Conservation (phyloP, 1,140 invertebrate genomes). For the Conopomorpha cramerella region DNA sequence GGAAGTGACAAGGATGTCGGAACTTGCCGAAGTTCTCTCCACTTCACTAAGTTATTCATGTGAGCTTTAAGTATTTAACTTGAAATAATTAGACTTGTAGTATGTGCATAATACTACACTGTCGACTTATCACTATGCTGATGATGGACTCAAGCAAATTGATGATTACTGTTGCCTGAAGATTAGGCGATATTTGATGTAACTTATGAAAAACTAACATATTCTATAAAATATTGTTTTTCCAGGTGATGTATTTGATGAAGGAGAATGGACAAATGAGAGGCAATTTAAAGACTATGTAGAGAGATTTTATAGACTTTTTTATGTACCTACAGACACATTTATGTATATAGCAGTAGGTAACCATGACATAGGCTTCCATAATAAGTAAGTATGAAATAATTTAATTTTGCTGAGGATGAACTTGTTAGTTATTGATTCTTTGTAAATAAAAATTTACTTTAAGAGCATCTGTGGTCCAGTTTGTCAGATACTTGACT, state of each 20-base stretch:
- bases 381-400: slow-evolving; percentile 76
- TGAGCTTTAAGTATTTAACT: too few relatives aligned
- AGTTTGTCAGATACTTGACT: too few relatives aligned
- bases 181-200: not conserved
- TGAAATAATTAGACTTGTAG: too few relatives aligned
- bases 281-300: slow-evolving; percentile 80
- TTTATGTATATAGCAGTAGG: slow-evolving; percentile 82
- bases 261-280: slow-evolving; percentile 86
- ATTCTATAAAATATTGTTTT: slow-evolving; percentile 3
- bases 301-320: slow-evolving; percentile 77
- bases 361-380: slow-evolving; percentile 99
- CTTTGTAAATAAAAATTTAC: not conserved
- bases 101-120: too few relatives aligned
- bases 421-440: too few relatives aligned
- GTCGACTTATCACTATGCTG: too few relatives aligned
- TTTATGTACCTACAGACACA: slow-evolving; percentile 70
- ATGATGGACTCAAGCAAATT: too few relatives aligned
- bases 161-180: not conserved
- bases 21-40: too few relatives aligned
- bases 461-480: too few relatives aligned
- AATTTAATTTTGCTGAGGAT: not conserved
- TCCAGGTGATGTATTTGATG: slow-evolving; percentile 94
- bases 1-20: too few relatives aligned
- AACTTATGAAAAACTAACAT: slow-evolving; percentile 2
- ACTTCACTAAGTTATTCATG: too few relatives aligned